Evolutionary conservation across 2,888 invertebrate genomes (phyloP).

Genomic region (Apocheima hispidaria): DNA sequence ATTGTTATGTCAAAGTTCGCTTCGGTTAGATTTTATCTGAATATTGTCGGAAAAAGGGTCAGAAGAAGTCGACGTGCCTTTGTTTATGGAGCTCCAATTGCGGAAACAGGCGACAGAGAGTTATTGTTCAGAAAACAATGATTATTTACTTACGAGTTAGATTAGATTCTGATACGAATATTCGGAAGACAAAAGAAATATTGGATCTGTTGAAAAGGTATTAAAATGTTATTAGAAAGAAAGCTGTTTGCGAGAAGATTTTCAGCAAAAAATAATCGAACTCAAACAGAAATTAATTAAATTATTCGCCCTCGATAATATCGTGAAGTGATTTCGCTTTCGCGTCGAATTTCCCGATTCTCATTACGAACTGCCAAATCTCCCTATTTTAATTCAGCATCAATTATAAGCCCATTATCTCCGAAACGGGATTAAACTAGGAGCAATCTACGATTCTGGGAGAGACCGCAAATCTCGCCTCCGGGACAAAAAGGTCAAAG

Average conservation of each 20-base stretch:
- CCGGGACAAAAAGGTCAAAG: conserved; percentile 44
- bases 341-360: conserved; percentile 27
- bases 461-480: conserved; percentile 44
- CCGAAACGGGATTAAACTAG: conserved; percentile 39
- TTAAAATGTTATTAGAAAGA: conserved; percentile 16
- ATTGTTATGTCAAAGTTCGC: conserved; percentile 41
- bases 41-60: conserved; percentile 44
- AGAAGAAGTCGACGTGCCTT: conserved; percentile 32
- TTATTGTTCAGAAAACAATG: conserved; percentile 20
- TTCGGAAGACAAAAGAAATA: neutral
- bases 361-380: conserved; percentile 46
- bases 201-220: neutral
- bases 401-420: conserved; percentile 46
- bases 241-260: conserved; percentile 3
- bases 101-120: conserved; percentile 21
- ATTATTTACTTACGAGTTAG: conserved; percentile 11
- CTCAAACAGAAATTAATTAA: conserved; percentile 31
- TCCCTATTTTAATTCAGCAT: conserved; percentile 37
- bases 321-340: conserved; percentile 24
- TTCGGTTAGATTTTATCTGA: conserved; percentile 45
- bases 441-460: conserved; percentile 39
- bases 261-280: conserved; percentile 19
- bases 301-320: conserved; percentile 28
- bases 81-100: conserved; percentile 30
- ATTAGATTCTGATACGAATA: conserved; percentile 4